Evolutionary conservation across 2,113 vertebrate species (phyloP), one percentile per base, ranked within the genome.

Genomic region (Nesoenas mayeri): DNA sequence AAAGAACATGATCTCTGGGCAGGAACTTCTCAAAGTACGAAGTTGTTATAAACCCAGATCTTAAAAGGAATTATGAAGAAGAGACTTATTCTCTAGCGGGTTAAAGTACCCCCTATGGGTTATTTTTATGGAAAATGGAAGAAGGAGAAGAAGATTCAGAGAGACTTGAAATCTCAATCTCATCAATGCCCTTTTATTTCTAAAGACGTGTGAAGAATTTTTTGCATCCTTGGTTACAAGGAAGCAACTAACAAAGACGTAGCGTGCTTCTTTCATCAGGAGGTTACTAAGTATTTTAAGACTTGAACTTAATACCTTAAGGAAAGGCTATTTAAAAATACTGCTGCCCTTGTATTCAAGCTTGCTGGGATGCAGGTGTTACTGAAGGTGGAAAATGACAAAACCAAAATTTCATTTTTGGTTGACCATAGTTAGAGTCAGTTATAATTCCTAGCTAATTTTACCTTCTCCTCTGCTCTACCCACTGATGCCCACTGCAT

Each of bases 151-250:
- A 84, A 48, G 50, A 53, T 89, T 79, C 75, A 80, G 42, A 48
- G 42, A 53, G 22, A 21, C 61, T 72, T 44, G 25, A 78, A 81
- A 61, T 89, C 31, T 81, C 31, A 31, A 15, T 73, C 60, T 90
- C 79, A 21, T 85, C 70, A 72, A 36, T 79, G 40, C 20, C 5
- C 18, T 77, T 95, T 85, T 82, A 44, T 69, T 91, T 85, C 61
- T 89, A 42, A 85, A 73, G 82, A 56, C 44, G 71, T 10, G 24
- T 17, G 61, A 70, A 85, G 62, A 82, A 12, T 91, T 69, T 75
- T 96, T 96, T 94, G 48, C 65, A 42, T 75, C 70, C 81, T 85
- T 90, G 71, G 53, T 53, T 74, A 75, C 58, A 69, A 36, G 66
- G 84, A 87, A 65, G 50, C 34, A 67, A 60, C 51, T 84, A 66